Evolutionary conservation across 2,888 invertebrate genomes (phyloP), one percentile per base, ranked within the genome.

Genomic region (Cheilosia variabilis): DNA sequence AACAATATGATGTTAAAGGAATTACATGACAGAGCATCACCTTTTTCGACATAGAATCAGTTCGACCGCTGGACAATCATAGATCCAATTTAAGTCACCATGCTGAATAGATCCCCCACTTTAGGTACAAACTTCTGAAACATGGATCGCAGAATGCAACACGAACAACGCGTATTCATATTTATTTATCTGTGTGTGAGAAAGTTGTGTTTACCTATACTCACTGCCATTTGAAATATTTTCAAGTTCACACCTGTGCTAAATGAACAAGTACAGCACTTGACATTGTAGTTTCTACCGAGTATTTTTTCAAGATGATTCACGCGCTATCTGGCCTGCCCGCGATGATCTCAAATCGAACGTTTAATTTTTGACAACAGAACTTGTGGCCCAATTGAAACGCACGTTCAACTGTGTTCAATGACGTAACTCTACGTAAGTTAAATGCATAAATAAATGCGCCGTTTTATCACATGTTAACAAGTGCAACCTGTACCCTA

Each of bases 401-500:
- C 34, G 10, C 3, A 34, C 34, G 10, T 43, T 43, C 4, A 43
- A 43, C n/a, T 17, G 15, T n/a, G n/a, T 6, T 17, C n/a, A 45
- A 50, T 50, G 19, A 50, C 10, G 19, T 7, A 22, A 7, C 10
- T n/a, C n/a, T n/a, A 24, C 52, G 10, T 15, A 19, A 31, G 31
- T n/a, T 55, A 37, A 9, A 41, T 31, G 6, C n/a, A 24, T 22
- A 45, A 37, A 50, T 24, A 37, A 50, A 71, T 47, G 50, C 37
- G 37, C 50, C 4, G 17, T 71, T 13, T 50, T 34, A 37, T 41
- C 50, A 41, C 7, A 47, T 9, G 10, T 37, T 60, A 58, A 60
- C 63, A 73, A 63, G 57, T 75, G 65, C 22, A 57, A 47, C 52
- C 47, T 50, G 71, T 69, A 69, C 47, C 62, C 45, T 19, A 37